A percentile compares a stretch with the other conserved stretches of the same genome.
Evolutionary conservation across 2,113 vertebrate genomes (phyloP).

Genomic region (Castor canadensis): DNA sequence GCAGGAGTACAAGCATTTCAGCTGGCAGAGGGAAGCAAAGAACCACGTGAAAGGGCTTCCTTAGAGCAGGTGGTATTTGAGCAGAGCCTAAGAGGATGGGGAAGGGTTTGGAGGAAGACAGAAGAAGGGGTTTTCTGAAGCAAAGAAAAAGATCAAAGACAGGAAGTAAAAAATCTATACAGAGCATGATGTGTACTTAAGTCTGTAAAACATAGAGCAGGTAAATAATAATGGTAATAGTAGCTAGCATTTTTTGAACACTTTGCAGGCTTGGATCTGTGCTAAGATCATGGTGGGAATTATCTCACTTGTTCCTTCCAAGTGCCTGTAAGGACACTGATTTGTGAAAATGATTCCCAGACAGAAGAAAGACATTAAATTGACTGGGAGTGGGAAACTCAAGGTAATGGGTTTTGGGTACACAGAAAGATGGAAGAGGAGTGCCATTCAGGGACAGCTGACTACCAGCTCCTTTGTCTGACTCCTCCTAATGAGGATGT

Average conservation of each 20-base stretch:
- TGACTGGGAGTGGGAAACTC: not conserved
- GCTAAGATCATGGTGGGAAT: not conserved
- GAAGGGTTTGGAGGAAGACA: not conserved
- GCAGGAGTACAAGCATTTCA: not conserved
- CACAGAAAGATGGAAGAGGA: not conserved
- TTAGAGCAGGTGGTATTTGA: not conserved
- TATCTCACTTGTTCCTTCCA: not conserved
- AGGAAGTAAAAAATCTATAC: not conserved
- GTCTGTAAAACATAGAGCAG: not conserved
- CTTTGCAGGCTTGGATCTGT: not conserved
- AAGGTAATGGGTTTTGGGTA: not conserved
- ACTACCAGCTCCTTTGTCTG: not conserved
- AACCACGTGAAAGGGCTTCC: not conserved
- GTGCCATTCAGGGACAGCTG: not conserved
- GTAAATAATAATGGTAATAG: not conserved
- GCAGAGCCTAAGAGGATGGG: not conserved
- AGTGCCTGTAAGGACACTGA: not conserved
- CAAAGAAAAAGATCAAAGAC: not conserved
- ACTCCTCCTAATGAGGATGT: not conserved
- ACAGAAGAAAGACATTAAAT: not conserved
- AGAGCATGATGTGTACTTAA: not conserved
- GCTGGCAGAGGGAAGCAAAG: not conserved
- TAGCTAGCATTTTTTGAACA: constrained; percentile 13
- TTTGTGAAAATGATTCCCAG: not conserved
- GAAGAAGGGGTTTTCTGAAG: not conserved